Evolutionary conservation across 1,140 invertebrate genomes (phyloP).

Genomic region (Leguminivora glycinivorella): DNA sequence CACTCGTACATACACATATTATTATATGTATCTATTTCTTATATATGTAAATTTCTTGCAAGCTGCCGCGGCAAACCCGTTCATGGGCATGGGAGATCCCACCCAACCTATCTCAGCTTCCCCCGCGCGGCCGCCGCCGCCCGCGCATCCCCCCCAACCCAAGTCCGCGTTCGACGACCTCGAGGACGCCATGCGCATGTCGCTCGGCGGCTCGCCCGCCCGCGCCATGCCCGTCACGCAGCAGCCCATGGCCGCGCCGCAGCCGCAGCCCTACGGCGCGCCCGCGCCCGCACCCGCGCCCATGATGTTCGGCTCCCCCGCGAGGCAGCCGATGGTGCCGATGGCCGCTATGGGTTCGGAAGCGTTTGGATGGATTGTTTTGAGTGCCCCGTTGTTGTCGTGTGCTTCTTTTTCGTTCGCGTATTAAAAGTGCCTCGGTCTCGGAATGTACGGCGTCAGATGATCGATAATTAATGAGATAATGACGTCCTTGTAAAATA

Average conservation of each 20-base stretch:
- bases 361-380: slow-evolving; percentile 49
- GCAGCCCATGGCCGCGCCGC: slow-evolving; percentile 60
- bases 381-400: slow-evolving; percentile 40
- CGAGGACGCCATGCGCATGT: slow-evolving; percentile 85
- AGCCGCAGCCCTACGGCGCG: slow-evolving; percentile 66
- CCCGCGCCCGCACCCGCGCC: slow-evolving; percentile 58
- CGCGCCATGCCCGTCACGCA: slow-evolving; percentile 71
- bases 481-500: not conserved
- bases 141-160: slow-evolving; percentile 65
- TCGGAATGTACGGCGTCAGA: not conserved
- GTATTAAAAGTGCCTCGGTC: slow-evolving; percentile 31
- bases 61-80: slow-evolving; percentile 82
- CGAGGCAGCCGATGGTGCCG: slow-evolving; percentile 80
- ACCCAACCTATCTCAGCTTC: slow-evolving; percentile 74
- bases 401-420: slow-evolving; percentile 37
- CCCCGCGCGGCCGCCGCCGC: slow-evolving; percentile 74
- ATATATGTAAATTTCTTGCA: slow-evolving; percentile 72
- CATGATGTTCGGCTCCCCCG: slow-evolving; percentile 81
- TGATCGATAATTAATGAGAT: not conserved
- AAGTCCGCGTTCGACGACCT: slow-evolving; percentile 86
- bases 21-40: not conserved
- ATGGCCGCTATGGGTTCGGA: slow-evolving; percentile 76
- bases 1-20: not conserved
- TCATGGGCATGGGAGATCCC: slow-evolving; percentile 79
- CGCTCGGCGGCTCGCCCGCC: slow-evolving; percentile 83